These are phyloP conservation scores for Leistus spinibarbis DNA, from an alignment of 2,888 invertebrate species.

Conservation along the genomic window DNA sequence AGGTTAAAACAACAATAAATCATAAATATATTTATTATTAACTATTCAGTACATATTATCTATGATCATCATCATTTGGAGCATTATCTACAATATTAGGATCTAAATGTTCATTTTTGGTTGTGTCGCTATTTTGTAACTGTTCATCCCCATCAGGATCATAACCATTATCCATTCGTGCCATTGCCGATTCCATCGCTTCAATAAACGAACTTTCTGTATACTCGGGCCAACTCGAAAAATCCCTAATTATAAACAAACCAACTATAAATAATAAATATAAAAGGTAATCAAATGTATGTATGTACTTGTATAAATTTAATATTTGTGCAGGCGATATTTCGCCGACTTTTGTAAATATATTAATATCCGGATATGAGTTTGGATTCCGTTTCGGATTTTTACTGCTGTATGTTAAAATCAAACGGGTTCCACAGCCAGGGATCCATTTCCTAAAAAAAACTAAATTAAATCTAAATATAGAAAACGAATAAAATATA, in stretches of 20 bases:
- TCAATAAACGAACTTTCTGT: slow-evolving; percentile 67
- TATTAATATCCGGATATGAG: slow-evolving; percentile 64
- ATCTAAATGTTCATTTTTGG: too few relatives aligned
- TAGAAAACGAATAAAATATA: slow-evolving; percentile 30
- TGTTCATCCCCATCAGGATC: slow-evolving; percentile 38
- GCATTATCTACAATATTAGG: too few relatives aligned
- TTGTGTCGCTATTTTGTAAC: slow-evolving; percentile 6
- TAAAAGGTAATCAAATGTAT: slow-evolving; percentile 4
- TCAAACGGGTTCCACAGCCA: slow-evolving; percentile 63
- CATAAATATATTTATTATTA: slow-evolving; percentile 11
- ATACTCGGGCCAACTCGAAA: slow-evolving; percentile 70
- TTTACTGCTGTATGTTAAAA: slow-evolving; percentile 46
- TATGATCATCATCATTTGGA: slow-evolving; percentile 7
- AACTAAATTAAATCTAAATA: slow-evolving; percentile 26
- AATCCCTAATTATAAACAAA: slow-evolving; percentile 47
- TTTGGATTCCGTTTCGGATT: slow-evolving; percentile 41
- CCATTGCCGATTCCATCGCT: slow-evolving; percentile 67
- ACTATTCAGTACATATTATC: slow-evolving; percentile 14
- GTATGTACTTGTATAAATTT: slow-evolving; percentile 63
- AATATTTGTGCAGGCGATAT: slow-evolving; percentile 68
- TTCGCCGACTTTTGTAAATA: slow-evolving; percentile 76
- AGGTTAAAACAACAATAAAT: neutral
- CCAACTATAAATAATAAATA: slow-evolving; percentile 18
- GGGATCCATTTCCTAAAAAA: slow-evolving; percentile 71
- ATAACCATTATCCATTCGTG: slow-evolving; percentile 55